Conservation (phyloP, 2,113 vertebrate species). For the Phyllostomus hastatus region DNA sequence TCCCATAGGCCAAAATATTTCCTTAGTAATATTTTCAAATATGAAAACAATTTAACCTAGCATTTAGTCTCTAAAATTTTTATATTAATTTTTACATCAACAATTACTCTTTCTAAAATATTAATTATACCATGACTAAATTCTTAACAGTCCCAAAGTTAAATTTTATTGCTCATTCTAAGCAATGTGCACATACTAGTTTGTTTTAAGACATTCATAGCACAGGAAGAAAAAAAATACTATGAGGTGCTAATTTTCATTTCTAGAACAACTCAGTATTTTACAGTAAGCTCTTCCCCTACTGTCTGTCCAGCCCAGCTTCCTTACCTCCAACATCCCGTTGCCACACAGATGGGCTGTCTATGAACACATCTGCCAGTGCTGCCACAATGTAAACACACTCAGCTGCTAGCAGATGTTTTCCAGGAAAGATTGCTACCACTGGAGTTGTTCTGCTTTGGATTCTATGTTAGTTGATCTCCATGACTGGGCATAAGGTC, state of each 20-base stretch:
- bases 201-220: not conserved
- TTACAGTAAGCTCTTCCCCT: not conserved
- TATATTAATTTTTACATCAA: not conserved
- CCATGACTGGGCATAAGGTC: not conserved
- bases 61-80: not conserved
- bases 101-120: not conserved
- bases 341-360: conserved; percentile 35
- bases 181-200: not conserved
- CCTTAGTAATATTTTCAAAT: not conserved
- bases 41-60: not conserved
- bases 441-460: not conserved
- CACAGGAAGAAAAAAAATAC: not conserved
- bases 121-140: not conserved
- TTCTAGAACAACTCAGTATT: not conserved
- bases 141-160: not conserved
- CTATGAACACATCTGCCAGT: conserved; percentile 25
- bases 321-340: not conserved
- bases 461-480: not conserved
- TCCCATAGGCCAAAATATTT: not conserved
- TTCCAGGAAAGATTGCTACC: not conserved
- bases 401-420: conserved; percentile 60
- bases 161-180: not conserved
- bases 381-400: conserved; percentile 48
- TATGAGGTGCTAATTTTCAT: not conserved
- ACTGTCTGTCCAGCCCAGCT: not conserved